Base-by-base conservation (phyloP, 92 coral and sea anemone species). In the Isaurus tuberculatus region DNA sequence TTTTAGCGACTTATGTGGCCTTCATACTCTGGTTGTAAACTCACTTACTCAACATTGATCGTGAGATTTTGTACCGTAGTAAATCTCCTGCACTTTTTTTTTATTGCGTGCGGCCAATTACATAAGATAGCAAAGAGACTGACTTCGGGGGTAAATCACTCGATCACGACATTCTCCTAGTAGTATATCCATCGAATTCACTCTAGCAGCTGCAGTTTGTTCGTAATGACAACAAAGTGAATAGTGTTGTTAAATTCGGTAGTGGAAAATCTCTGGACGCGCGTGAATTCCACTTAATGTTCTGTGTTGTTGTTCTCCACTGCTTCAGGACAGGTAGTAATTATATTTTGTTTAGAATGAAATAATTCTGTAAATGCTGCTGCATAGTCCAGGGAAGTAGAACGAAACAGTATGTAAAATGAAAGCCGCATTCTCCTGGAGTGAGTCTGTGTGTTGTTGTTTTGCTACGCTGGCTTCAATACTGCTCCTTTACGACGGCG, bases 201-300 rank as follows among this genome's bases (percentile, higher is more conserved):
- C 32, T 77, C 27, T 77, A 57, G 53, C 82, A 77, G 82, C 70
- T 77, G 68, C 82, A 77, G 31, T 25, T 15, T 25, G 20, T 43
- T 34, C 69, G 82, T 58, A 36, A 77, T 77, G 33, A 58, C 69
- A 77, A 72, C 51, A 77, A 77, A 60, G 34, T 33, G 19, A 23
- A 22, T 44, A 77, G 68, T 57, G 82, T 55, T 77, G 70, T 58
- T 57, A 77, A 58, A 57, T 77, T 33, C 82, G 44, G 31, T n/a
- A 61, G 51, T 37, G 33, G 78, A 28, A 58, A n/a, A 42, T 37
- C 48, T 65, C 32, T 51, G 69, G 55, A 58, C 70, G 65, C 55
- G 69, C 70, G 70, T 77, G 70, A 77, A 36, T 53, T 34, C 55
- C 15, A 55, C 48, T 58, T 55, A 30, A 25, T 30, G 32, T 57